A percentile compares a stretch with the other conserved stretches of the same genome.
Evolutionary conservation across 2,113 vertebrate species (phyloP).

Genomic region (Cnemophilus loriae): DNA sequence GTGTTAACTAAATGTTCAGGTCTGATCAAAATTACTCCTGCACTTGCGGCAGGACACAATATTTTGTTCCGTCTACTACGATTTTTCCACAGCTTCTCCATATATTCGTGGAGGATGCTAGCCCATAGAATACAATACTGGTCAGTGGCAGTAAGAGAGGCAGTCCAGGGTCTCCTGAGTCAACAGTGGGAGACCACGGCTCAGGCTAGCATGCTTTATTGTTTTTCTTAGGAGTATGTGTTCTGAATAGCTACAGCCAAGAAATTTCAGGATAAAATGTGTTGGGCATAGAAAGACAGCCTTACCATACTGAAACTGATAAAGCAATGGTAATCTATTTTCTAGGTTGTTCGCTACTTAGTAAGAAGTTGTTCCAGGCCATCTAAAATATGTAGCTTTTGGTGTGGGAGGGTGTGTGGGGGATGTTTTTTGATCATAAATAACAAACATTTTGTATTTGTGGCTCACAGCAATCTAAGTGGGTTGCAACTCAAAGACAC

Average conservation of each 20-base stretch:
- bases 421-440: background rate
- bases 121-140: background rate
- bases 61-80: background rate
- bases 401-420: fast-evolving
- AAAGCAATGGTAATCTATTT: background rate
- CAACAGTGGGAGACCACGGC: background rate
- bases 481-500: background rate
- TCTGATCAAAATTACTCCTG: background rate
- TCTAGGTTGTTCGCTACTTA: background rate
- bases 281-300: background rate
- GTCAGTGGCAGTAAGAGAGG: background rate
- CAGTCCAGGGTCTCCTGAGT: background rate
- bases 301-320: background rate
- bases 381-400: background rate
- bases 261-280: background rate
- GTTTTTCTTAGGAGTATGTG: background rate
- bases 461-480: background rate
- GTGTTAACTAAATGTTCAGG: background rate
- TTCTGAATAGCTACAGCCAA: background rate
- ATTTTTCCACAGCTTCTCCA: background rate
- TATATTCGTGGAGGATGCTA: background rate
- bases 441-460: background rate
- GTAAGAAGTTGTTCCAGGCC: background rate
- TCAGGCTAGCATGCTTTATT: background rate
- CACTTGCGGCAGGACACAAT: background rate